Conservation (phyloP, 2,888 invertebrate genomes). For the Eumerus sabulonum region DNA sequence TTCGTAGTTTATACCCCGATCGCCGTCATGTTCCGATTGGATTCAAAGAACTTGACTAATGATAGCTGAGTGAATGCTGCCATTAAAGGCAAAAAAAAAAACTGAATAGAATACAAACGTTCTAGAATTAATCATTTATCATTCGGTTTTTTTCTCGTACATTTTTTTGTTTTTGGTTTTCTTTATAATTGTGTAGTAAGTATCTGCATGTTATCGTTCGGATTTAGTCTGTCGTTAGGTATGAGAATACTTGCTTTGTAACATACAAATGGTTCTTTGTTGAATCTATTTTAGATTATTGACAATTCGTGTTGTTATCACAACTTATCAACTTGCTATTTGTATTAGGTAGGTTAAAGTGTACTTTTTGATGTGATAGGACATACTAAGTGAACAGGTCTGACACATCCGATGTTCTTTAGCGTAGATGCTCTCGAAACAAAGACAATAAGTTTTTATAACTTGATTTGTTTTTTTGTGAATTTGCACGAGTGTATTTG, state of each 20-base stretch:
- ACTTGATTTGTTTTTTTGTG: no score
- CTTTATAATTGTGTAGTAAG: background rate
- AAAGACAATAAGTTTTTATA: no score
- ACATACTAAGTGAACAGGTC: no score
- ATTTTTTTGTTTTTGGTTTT: background rate
- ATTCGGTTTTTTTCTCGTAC: background rate
- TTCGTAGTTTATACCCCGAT: background rate
- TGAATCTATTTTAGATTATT: constrained; percentile 1
- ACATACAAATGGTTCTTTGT: background rate
- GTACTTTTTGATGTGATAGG: no score
- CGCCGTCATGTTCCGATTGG: constrained; percentile 1
- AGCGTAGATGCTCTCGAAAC: no score
- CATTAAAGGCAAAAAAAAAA: background rate
- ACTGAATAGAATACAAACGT: background rate
- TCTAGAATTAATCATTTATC: constrained; percentile 28
- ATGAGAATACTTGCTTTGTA: background rate
- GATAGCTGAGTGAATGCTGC: constrained; percentile 8
- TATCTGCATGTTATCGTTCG: background rate
- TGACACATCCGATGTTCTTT: no score
- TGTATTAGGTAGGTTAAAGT: background rate
- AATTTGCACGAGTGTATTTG: no score
- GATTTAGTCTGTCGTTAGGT: background rate
- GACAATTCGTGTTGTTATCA: background rate
- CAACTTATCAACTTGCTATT: no score
- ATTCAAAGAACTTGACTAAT: constrained; percentile 32